phyloP scores from a whole-genome alignment of 1,140 invertebrate genomes.

The Drosophila orosa region DNA sequence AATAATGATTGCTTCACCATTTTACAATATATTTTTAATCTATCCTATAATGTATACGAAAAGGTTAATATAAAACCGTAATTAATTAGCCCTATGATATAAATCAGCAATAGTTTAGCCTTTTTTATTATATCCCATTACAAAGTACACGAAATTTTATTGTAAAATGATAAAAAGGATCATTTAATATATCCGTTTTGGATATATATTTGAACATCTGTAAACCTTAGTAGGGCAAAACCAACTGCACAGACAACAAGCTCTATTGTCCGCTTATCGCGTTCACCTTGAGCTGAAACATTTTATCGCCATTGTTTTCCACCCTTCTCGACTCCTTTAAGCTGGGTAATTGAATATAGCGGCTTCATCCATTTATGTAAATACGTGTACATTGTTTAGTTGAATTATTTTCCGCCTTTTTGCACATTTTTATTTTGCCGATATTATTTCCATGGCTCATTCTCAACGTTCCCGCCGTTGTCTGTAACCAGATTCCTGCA shows the following conservation, averaged over 20 bases:
- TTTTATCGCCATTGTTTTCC: conserved; percentile 18
- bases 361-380: conserved; percentile 79
- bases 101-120: too few relatives aligned
- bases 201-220: neutral
- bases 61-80: too few relatives aligned
- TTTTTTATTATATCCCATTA: too few relatives aligned
- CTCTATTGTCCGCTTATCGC: conserved; percentile 10
- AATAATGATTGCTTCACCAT: too few relatives aligned
- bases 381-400: conserved; percentile 82
- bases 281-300: conserved; percentile 41
- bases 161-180: too few relatives aligned
- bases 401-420: conserved; percentile 79
- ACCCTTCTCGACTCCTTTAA: conserved; percentile 13
- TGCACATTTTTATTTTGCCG: conserved; percentile 79
- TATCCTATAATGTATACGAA: too few relatives aligned
- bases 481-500: conserved; percentile 39
- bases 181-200: too few relatives aligned
- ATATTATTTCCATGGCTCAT: conserved; percentile 69
- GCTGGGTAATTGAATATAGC: conserved; percentile 73
- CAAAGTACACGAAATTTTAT: too few relatives aligned
- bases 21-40: too few relatives aligned
- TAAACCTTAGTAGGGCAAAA: neutral
- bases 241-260: neutral
- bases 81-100: too few relatives aligned
- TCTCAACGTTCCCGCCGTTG: conserved; percentile 18